phyloP scores from a whole-genome alignment of 2,888 invertebrate genomes.

The Oxytorus armatus region DNA sequence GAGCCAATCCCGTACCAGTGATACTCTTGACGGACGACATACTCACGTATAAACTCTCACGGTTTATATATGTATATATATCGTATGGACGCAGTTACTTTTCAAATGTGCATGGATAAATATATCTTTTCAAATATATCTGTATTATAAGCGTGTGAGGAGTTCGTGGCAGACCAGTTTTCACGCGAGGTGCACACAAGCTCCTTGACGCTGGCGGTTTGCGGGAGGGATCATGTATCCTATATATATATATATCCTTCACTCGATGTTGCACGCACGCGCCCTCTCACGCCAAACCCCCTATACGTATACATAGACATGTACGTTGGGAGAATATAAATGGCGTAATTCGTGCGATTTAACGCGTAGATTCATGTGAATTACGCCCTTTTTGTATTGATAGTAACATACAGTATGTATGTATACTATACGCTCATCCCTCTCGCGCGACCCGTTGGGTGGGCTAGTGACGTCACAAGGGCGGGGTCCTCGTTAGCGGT shows the following conservation, averaged over 20 bases:
- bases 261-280: constrained; percentile 44
- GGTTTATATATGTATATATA: constrained; percentile 1
- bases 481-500: constrained; percentile 82
- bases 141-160: neutral
- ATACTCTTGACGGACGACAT: neutral
- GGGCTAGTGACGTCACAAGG: constrained; percentile 81
- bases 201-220: constrained; percentile 19
- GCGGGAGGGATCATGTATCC: constrained; percentile 26
- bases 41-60: neutral
- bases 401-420: neutral
- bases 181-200: constrained; percentile 56
- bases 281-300: constrained; percentile 19
- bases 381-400: constrained; percentile 3
- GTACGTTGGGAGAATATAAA: neutral
- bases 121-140: neutral
- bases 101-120: neutral
- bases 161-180: constrained; percentile 40
- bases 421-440: constrained; percentile 25
- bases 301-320: neutral
- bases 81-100: neutral
- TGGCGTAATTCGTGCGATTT: too few species aligned
- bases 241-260: constrained; percentile 7
- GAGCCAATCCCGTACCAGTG: neutral
- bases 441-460: constrained; percentile 35
- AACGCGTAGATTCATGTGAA: too few species aligned